These are phyloP conservation scores for Perca fluviatilis DNA, from an alignment of 2,113 vertebrate species.

Conservation along the genomic window DNA sequence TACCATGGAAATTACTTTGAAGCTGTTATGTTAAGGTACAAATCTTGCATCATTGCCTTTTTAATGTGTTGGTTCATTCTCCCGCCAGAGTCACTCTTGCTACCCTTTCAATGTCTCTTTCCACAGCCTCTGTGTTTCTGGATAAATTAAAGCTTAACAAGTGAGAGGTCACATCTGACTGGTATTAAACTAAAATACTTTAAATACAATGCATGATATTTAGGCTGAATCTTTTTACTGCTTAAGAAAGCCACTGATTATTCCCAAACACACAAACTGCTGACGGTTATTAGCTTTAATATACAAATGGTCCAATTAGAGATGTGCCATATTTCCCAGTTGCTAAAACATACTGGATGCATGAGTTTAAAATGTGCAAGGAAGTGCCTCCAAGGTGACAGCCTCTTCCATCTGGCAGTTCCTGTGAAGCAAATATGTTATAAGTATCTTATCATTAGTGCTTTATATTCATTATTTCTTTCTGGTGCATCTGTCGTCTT, in stretches of 20 bases:
- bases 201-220: slow-evolving; percentile 2
- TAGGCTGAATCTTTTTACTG: background rate
- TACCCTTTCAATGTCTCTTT: slow-evolving; percentile 8
- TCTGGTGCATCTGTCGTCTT: slow-evolving; percentile 15
- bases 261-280: slow-evolving; percentile 1
- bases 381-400: background rate
- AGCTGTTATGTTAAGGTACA: too few species aligned
- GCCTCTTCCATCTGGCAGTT: slow-evolving; percentile 46
- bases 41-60: too few species aligned
- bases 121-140: background rate
- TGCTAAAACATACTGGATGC: slow-evolving; percentile 27
- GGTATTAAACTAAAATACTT: background rate
- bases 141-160: slow-evolving; percentile 8
- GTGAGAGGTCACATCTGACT: background rate
- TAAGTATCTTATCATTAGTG: background rate
- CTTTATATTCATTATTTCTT: slow-evolving; percentile 19
- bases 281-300: slow-evolving; percentile 31
- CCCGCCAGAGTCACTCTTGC: background rate
- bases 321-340: background rate
- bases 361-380: slow-evolving; percentile 38
- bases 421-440: slow-evolving; percentile 26
- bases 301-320: slow-evolving; percentile 52
- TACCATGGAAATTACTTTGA: too few species aligned
- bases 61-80: slow-evolving; percentile 3
- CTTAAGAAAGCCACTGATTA: slow-evolving; percentile 1